phyloP scores from a whole-genome alignment of 2,797 vertebrate species.

The Tragelaphus oryx region DNA sequence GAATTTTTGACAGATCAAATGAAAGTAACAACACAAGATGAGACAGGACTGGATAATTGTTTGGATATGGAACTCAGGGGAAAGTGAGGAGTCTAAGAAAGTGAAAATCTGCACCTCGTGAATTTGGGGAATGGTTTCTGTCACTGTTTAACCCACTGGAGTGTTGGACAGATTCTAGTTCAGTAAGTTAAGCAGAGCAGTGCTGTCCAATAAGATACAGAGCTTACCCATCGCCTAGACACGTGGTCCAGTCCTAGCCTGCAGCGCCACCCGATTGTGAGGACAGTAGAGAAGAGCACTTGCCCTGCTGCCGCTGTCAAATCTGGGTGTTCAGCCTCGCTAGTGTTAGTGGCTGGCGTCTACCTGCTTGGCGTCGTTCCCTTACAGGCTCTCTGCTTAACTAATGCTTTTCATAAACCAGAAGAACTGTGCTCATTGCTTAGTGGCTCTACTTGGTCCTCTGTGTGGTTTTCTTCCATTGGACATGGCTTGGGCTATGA shows the following conservation, averaged over 20 bases:
- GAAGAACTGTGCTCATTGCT: background rate
- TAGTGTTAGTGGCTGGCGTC: background rate
- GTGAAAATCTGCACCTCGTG: background rate
- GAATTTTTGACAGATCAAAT: background rate
- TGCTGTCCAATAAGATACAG: background rate
- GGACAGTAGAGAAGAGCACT: background rate
- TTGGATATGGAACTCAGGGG: background rate
- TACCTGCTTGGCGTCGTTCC: background rate
- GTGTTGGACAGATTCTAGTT: background rate
- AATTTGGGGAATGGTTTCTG: background rate
- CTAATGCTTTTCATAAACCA: background rate
- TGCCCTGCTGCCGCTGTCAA: background rate
- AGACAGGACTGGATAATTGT: background rate
- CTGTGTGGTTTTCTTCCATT: background rate
- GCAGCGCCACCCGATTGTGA: background rate
- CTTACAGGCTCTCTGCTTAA: background rate
- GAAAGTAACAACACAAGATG: background rate
- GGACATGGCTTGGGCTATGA: accelerated
- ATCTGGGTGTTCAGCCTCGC: background rate
- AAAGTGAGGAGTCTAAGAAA: background rate
- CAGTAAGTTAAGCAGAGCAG: background rate
- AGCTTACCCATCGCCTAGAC: background rate
- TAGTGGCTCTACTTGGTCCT: background rate
- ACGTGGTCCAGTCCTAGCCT: no score
- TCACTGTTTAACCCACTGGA: background rate